Evolutionary conservation across 2,888 invertebrate species (phyloP).

Genomic region (Sacculina carcini): DNA sequence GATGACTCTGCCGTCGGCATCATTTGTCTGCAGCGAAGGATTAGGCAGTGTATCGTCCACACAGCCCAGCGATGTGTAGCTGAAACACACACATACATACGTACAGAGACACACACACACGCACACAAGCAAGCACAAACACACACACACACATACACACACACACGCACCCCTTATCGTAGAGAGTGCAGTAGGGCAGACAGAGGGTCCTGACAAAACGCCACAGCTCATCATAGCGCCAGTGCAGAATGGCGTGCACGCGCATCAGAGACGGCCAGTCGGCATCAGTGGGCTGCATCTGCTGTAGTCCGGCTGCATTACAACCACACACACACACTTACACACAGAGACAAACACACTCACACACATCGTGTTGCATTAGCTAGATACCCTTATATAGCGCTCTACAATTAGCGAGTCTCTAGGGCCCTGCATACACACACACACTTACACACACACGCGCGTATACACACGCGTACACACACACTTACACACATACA

Average conservation of each 20-base stretch:
- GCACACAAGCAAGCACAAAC: neutral
- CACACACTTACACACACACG: too few relatives aligned
- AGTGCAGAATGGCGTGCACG: constrained; percentile 68
- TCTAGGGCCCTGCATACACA: too few relatives aligned
- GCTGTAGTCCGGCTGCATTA: constrained; percentile 24
- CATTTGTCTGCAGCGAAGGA: constrained; percentile 32
- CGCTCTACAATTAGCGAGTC: too few relatives aligned
- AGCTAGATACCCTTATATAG: too few relatives aligned
- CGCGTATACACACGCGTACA: too few relatives aligned
- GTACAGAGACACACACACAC: neutral
- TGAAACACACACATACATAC: constrained; percentile 18
- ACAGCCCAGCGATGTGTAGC: constrained; percentile 68
- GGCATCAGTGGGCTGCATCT: constrained; percentile 35
- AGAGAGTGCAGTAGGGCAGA: constrained; percentile 71
- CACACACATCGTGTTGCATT: too few relatives aligned
- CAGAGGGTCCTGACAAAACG: constrained; percentile 44
- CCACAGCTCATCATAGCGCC: constrained; percentile 82
- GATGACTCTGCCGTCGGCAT: constrained; percentile 22
- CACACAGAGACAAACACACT: neutral
- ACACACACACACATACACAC: neutral
- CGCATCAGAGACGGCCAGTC: constrained; percentile 75
- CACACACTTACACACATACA: too few relatives aligned
- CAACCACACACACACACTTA: neutral
- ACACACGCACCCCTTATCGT: constrained; percentile 46
- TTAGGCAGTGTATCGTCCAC: constrained; percentile 52